Evolutionary conservation across 2,797 vertebrate genomes (phyloP).

Genomic region (Malurus splendens): DNA sequence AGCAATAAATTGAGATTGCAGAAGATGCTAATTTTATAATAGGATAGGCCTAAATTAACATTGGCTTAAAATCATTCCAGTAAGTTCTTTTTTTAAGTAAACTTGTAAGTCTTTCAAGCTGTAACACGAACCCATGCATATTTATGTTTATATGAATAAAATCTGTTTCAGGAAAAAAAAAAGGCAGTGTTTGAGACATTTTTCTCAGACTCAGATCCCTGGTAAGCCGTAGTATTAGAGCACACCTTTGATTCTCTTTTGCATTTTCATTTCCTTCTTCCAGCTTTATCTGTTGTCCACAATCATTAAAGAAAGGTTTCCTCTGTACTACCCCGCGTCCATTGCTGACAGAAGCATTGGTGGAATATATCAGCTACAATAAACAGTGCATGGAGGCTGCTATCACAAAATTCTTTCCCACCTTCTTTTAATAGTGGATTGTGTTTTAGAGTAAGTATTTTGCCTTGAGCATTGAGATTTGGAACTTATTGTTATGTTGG

Average conservation of each 20-base stretch:
- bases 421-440: conserved; percentile 60
- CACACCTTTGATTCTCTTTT: conserved; percentile 11
- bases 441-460: conserved; percentile 69
- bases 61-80: conserved; percentile 62
- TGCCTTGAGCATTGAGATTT: conserved; percentile 66
- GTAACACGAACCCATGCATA: conserved; percentile 6
- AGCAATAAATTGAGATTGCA: conserved; percentile 70
- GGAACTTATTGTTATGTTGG: conserved; percentile 68
- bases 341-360: conserved; percentile 2
- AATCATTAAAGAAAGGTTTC: conserved; percentile 37
- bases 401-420: conserved; percentile 29
- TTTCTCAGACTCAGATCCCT: neutral
- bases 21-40: conserved; percentile 60
- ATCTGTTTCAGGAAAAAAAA: neutral
- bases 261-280: conserved; percentile 43
- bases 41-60: conserved; percentile 63
- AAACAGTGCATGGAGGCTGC: conserved; percentile 44
- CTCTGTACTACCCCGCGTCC: neutral
- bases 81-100: conserved; percentile 53
- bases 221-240: neutral
- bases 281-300: conserved; percentile 29
- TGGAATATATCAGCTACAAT: conserved; percentile 9
- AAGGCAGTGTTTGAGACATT: neutral
- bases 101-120: conserved; percentile 43
- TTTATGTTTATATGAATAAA: conserved; percentile 19